Evolutionary conservation across 2,113 vertebrate genomes (phyloP), one percentile per base, ranked within the genome.

Genomic region (Rhinogobius similis): DNA sequence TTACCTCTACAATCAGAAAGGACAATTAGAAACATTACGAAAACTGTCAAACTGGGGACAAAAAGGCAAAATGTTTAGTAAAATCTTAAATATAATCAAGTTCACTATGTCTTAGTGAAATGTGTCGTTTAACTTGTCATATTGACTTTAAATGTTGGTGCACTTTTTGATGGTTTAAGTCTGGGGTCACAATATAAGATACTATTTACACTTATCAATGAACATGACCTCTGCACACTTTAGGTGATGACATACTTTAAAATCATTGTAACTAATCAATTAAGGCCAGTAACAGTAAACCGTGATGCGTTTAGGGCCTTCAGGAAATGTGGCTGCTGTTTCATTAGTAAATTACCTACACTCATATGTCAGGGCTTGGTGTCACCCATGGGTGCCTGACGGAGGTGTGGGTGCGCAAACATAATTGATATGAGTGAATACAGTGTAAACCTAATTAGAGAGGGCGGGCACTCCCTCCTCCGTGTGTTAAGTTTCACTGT

Each of bases 261-360:
- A 61, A 20, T n/a, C 27, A 38, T 36, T n/a, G 58, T n/a, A 59
- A 32, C 26, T 20, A 27, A 32, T 59, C 27, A 32, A 61, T 61
- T 10, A 38, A 11, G 29, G 11, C 20, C 29, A 38, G 16, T 61
- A 36, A 61, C 58, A 61, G 58, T 61, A 61, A 61, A 61, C 58
- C 29, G 16, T 61, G 27, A 61, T 36, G 58, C 58, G 20, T 61
- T 58, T 61, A 38, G 58, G 27, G 58, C 20, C 58, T 61, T 36
- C 58, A n/a, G 58, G 58, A 61, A 61, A 61, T 36, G 58, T 29
- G 10, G 27, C 58, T 36, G 18, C 58, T 36, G 58, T 61, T 61
- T 61, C 58, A 61, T 61, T 61, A 61, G 58, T 20, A n/a, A n/a
- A 61, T 61, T 36, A n/a, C 18, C 27, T 0, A n/a, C 58, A 61